Percentiles rank a stretch among this genome's conserved stretches.
Evolutionary conservation across 2,888 invertebrate genomes (phyloP).

Genomic region (Phasia obesa): DNA sequence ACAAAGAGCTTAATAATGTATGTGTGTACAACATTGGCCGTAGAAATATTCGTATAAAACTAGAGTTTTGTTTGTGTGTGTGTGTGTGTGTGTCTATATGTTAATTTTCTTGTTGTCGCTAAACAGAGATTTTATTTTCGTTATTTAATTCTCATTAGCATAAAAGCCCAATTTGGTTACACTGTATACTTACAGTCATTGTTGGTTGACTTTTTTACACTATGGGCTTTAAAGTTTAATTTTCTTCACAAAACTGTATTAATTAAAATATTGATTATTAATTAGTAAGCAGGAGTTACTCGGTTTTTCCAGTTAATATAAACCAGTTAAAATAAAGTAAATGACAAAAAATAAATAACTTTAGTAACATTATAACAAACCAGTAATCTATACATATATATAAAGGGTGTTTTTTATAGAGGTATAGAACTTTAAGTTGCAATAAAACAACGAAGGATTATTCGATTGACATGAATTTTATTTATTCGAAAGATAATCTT

Average conservation of each 20-base stretch:
- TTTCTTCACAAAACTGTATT: neutral
- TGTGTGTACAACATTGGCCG: neutral
- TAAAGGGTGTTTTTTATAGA: no score
- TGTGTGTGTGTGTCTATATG: neutral
- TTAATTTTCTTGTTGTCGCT: neutral
- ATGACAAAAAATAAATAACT: no score
- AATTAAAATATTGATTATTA: no score
- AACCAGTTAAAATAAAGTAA: no score
- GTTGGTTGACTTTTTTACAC: neutral
- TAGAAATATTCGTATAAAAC: neutral
- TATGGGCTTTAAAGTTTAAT: neutral
- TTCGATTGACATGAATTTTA: no score
- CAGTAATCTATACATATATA: no score
- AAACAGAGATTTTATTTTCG: neutral
- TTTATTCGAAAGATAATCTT: no score
- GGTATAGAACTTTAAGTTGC: no score
- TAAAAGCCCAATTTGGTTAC: constrained; percentile 52
- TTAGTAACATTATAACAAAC: no score
- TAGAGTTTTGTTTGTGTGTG: constrained; percentile 1
- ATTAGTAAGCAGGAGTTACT: no score
- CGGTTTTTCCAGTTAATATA: no score
- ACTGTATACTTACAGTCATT: neutral
- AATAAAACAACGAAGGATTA: no score
- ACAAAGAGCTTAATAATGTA: neutral
- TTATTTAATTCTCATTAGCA: constrained; percentile 62